A percentile compares a stretch with the other conserved stretches of the same genome.
phyloP scores from a whole-genome alignment of 2,113 vertebrate species.

The Clarias batrachus region DNA sequence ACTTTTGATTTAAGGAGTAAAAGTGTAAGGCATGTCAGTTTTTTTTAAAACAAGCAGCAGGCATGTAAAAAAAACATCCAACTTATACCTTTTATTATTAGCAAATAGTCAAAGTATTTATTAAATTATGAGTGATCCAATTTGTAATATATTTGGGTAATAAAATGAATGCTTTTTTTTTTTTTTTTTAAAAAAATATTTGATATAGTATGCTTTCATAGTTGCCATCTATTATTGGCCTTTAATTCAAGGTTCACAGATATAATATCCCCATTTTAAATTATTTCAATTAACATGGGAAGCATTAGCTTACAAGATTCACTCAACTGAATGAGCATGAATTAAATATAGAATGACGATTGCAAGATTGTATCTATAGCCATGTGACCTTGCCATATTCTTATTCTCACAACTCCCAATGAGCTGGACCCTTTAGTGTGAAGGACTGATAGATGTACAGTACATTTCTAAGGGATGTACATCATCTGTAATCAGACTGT shows the following conservation, averaged over 20 bases:
- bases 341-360: constrained; percentile 57
- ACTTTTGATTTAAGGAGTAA: background rate
- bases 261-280: constrained; percentile 19
- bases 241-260: background rate
- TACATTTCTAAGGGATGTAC: constrained; percentile 14
- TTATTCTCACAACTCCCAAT: background rate
- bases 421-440: constrained; percentile 16
- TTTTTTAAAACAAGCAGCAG: background rate
- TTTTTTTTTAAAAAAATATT: background rate
- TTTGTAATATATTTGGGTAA: background rate
- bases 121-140: no score
- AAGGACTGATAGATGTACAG: constrained; percentile 36
- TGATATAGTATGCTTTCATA: background rate
- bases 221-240: background rate
- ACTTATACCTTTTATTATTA: background rate
- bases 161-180: background rate
- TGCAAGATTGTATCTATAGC: constrained; percentile 40
- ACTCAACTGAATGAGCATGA: constrained; percentile 47
- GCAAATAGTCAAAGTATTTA: background rate
- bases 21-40: background rate
- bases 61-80: background rate
- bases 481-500: constrained; percentile 29
- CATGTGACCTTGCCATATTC: constrained; percentile 27
- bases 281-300: constrained; percentile 28
- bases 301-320: constrained; percentile 36